Evolutionary conservation across 2,113 vertebrate species (phyloP).

Genomic region (Chaetodon auriga): DNA sequence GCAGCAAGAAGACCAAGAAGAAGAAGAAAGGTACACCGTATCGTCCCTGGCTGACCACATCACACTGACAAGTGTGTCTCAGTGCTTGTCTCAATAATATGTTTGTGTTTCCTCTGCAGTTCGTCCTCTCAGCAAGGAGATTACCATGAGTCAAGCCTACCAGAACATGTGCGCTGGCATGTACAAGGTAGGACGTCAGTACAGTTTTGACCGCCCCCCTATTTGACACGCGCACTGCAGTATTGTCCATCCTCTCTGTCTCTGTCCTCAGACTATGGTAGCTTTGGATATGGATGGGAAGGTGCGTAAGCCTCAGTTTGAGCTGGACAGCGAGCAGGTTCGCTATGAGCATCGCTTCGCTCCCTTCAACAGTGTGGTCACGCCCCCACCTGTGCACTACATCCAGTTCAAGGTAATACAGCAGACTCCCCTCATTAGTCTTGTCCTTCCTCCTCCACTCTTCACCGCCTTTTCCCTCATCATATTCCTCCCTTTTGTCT

Average conservation of each 20-base stretch:
- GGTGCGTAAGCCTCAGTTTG: slow-evolving; percentile 97
- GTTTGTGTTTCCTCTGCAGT: slow-evolving; percentile 80
- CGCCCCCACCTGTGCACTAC: slow-evolving; percentile 97
- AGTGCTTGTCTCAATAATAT: background rate
- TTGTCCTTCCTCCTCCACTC: background rate
- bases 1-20: slow-evolving; percentile 99
- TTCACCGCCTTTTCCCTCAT: background rate
- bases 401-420: slow-evolving; percentile 94
- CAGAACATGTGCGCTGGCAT: slow-evolving; percentile 99
- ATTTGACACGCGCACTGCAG: background rate
- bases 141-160: slow-evolving; percentile 98
- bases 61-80: background rate
- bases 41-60: background rate
- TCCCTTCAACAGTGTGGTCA: slow-evolving; percentile 98
- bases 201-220: too few species aligned
- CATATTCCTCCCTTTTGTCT: background rate
- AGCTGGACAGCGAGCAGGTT: slow-evolving; percentile 98
- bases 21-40: slow-evolving; percentile 93
- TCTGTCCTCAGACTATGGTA: slow-evolving; percentile 92
- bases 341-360: slow-evolving; percentile 98
- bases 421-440: background rate
- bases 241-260: background rate
- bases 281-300: slow-evolving; percentile 99
- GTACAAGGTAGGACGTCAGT: slow-evolving; percentile 91
- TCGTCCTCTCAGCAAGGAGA: slow-evolving; percentile 96